A percentile compares a stretch with the other conserved stretches of the same genome.
Evolutionary conservation across 2,113 vertebrate genomes (phyloP).

Genomic region (Aphelocoma coerulescens): DNA sequence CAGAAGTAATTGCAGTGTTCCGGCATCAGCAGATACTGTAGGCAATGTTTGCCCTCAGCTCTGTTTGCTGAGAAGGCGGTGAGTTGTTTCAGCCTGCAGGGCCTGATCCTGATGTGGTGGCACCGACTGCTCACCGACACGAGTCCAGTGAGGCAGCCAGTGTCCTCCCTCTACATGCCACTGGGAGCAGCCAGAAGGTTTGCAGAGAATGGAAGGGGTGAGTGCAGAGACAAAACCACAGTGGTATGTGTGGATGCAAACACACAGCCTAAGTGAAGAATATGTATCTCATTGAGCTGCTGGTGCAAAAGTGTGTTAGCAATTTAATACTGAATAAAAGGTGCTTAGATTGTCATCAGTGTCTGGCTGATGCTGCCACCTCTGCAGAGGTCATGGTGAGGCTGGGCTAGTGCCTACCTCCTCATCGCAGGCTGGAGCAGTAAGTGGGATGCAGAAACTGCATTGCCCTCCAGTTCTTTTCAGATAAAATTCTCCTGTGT

Average conservation of each 20-base stretch:
- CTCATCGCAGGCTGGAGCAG: background rate
- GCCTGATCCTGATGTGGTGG: background rate
- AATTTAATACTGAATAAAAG: background rate
- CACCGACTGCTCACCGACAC: background rate
- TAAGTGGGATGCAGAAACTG: background rate
- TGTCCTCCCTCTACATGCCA: background rate
- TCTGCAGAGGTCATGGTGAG: background rate
- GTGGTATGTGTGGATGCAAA: background rate
- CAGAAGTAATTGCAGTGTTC: conserved; percentile 40
- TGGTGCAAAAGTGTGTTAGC: background rate
- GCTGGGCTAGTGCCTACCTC: background rate
- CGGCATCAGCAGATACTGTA: background rate
- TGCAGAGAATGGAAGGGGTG: background rate
- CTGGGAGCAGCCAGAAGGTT: background rate
- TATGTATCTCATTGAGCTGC: background rate
- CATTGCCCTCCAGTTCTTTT: background rate
- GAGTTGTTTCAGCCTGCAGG: background rate
- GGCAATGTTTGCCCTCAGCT: conserved; percentile 31
- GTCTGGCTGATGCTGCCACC: background rate
- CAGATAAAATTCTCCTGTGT: background rate
- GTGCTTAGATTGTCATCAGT: background rate
- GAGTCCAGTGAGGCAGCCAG: background rate
- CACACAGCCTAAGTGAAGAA: background rate
- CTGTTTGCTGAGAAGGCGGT: background rate
- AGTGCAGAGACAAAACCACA: background rate